Conservation (phyloP, 2,797 vertebrate genomes). For the Intellagama lesueurii region DNA sequence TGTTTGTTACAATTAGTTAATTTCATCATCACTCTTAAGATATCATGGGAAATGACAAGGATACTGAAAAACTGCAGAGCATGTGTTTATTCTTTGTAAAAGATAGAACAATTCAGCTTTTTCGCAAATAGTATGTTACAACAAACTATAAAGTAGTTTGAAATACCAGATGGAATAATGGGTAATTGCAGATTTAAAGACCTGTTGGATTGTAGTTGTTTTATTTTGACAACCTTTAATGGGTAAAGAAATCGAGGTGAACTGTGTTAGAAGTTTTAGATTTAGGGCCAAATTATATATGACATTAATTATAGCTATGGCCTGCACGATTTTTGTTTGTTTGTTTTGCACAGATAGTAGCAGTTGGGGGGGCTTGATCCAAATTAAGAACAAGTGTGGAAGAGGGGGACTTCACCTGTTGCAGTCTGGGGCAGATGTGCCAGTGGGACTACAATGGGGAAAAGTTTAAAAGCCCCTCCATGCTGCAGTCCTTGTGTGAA, state of each 20-base stretch:
- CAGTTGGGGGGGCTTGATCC: not conserved
- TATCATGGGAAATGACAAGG: not conserved
- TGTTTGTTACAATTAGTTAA: not conserved
- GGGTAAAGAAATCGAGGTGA: not conserved
- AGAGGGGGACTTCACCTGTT: not conserved
- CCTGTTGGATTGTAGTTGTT: not conserved
- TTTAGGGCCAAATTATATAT: not conserved
- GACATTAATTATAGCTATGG: not conserved
- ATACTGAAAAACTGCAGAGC: not conserved
- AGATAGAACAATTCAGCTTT: not conserved
- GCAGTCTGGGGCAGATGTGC: not conserved
- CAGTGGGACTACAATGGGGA: not conserved
- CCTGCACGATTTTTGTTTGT: not conserved
- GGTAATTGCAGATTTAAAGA: not conserved
- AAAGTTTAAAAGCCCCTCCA: not conserved
- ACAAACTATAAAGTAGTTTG: not conserved
- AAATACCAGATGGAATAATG: not conserved
- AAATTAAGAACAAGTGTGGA: not conserved
- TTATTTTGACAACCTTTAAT: not conserved
- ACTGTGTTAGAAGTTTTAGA: not conserved
- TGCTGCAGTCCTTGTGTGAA: too few species aligned
- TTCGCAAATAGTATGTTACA: not conserved
- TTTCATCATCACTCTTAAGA: not conserved
- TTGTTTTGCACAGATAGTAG: not conserved
- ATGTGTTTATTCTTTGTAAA: not conserved